Percentiles rank a stretch among this genome's conserved stretches.
phyloP scores from a whole-genome alignment of 2,797 vertebrate species.

The Moxostoma hubbsi region DNA sequence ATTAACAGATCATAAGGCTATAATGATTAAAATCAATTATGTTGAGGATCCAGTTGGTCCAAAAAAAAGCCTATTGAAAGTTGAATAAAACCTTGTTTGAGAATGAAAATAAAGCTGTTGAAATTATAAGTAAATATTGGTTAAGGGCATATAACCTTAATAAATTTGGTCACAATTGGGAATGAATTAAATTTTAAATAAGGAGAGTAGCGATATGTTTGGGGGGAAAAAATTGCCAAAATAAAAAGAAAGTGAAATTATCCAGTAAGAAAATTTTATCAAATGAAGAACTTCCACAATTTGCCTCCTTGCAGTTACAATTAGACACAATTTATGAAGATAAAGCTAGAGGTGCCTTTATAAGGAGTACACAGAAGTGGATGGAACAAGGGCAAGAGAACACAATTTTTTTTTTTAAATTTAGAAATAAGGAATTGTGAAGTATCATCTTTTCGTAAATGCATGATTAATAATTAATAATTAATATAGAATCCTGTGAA shows the following conservation, averaged over 20 bases:
- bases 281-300: neutral
- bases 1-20: neutral
- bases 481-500: neutral
- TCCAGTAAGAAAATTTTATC: neutral
- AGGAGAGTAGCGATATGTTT: neutral
- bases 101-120: neutral
- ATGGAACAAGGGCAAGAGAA: neutral
- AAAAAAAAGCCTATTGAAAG: neutral
- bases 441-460: neutral
- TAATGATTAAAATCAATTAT: neutral
- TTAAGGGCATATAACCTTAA: neutral
- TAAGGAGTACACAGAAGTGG: too few relatives aligned
- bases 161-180: neutral
- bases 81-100: neutral
- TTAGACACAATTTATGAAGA: neutral
- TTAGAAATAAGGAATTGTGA: neutral
- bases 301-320: neutral
- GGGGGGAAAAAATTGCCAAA: neutral
- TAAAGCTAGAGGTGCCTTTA: too few relatives aligned
- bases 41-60: neutral
- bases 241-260: neutral
- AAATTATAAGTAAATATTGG: neutral
- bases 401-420: neutral
- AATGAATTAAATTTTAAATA: neutral
- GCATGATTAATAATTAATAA: neutral